phyloP scores from a whole-genome alignment of 2,113 vertebrate species.

The Pseudorhombus dupliciocellatus region DNA sequence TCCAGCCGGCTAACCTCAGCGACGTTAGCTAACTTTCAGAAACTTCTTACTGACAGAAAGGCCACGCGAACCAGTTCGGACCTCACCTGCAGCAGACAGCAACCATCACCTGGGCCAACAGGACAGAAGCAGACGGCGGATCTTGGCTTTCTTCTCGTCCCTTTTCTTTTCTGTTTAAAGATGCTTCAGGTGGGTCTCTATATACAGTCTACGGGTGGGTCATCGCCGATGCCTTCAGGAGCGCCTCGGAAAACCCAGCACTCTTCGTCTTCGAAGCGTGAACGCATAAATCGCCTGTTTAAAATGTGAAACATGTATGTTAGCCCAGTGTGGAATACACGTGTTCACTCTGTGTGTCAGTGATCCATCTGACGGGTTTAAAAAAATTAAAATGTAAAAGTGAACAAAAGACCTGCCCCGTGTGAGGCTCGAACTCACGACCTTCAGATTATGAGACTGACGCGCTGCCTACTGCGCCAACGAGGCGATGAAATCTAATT shows the following conservation, averaged over 20 bases:
- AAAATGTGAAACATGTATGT: background rate
- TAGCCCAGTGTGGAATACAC: too few relatives aligned
- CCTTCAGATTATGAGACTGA: too few relatives aligned
- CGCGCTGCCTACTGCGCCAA: too few relatives aligned
- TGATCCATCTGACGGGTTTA: too few relatives aligned
- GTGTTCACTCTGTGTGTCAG: too few relatives aligned
- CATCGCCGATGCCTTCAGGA: background rate
- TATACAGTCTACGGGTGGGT: background rate
- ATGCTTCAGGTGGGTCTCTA: background rate
- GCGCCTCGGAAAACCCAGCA: background rate
- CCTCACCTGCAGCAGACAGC: background rate
- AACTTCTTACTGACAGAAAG: too few relatives aligned
- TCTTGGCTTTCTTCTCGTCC: background rate
- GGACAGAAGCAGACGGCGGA: background rate
- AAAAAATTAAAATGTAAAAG: background rate
- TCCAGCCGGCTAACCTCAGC: background rate
- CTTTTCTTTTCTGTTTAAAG: background rate
- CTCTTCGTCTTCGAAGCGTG: background rate
- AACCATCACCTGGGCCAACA: too few relatives aligned
- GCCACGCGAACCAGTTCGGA: background rate
- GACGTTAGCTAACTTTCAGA: background rate
- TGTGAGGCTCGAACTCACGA: background rate
- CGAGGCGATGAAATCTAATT: background rate
- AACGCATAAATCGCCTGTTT: background rate
- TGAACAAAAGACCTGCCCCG: background rate